Base-by-base conservation (phyloP, 2,797 vertebrate genomes). In the Pseudocheirus occidentalis region DNA sequence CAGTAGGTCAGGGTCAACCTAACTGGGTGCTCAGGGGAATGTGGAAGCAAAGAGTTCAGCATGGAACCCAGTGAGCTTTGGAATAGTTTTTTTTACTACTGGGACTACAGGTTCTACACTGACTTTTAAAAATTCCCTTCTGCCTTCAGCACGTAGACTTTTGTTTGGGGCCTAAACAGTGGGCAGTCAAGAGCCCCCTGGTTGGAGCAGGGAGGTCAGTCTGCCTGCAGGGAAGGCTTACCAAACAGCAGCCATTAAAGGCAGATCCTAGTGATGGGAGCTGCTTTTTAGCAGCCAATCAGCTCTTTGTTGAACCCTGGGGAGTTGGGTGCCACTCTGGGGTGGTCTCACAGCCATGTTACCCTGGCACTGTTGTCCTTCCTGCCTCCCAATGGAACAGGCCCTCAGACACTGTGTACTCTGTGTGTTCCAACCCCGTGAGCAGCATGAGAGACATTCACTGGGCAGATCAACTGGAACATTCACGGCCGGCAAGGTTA, bases 401-500 rank as follows among this genome's bases (percentile, higher is more conserved):
- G 59, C 89, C 52, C 55, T 97, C 90, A 95, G 58, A 21, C 92
- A 96, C 52, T 3, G 62, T 91, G 52, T 55, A 5, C 92, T 96
- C 59, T 62, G 94, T 95, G 92, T 95, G 92, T 58, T 95, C 92
- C 91, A 96, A 13, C 92, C 92, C 0, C 0, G 57, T 96, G 46
- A 53, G 58, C 0, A 89, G 50, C 14, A 34, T 91, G 54, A 96
- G 91, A 96, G 81, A 57, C 66, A 96, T 95, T 94, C 12, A 91
- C 96, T 93, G 52, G 40, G 90, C 56, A 93, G 81, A 73, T 93
- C 28, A 97, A 98, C 93, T 34, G n/a, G 89, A 97, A 46, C 2
- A 29, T 97, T 97, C 93, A 94, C 95, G 24, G 31, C 89, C 66
- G 90, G 54, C 93, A 93, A 62, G 55, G n/a, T 16, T 96, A 16